Percentiles rank a stretch among this genome's conserved stretches.
These are phyloP conservation scores for Halictus quadricinctus DNA, from an alignment of 2,888 invertebrate species.

Conservation along the genomic window DNA sequence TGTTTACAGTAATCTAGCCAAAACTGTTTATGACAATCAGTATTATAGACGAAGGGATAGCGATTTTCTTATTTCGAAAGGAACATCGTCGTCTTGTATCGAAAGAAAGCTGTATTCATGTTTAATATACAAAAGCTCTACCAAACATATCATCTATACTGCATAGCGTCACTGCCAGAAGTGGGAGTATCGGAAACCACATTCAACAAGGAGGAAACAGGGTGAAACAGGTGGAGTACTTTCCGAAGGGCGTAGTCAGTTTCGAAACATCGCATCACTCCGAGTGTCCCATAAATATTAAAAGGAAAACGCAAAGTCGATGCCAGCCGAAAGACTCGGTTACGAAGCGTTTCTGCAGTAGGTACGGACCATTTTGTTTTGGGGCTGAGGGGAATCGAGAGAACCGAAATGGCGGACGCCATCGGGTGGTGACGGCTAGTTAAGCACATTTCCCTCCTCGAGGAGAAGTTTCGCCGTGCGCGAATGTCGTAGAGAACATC, in stretches of 20 bases:
- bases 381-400: constrained; percentile 34
- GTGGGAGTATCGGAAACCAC: neutral
- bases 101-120: too few relatives aligned
- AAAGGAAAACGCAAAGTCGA: neutral
- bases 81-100: too few relatives aligned
- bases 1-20: too few relatives aligned
- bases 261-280: neutral
- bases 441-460: constrained; percentile 73
- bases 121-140: too few relatives aligned
- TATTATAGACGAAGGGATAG: too few relatives aligned
- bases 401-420: constrained; percentile 54
- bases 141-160: too few relatives aligned
- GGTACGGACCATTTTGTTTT: constrained; percentile 58
- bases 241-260: neutral
- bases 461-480: constrained; percentile 66
- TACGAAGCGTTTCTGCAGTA: neutral
- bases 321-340: neutral
- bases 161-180: too few relatives aligned
- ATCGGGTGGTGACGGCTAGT: constrained; percentile 72
- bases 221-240: neutral
- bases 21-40: too few relatives aligned
- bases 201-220: neutral
- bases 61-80: too few relatives aligned
- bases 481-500: constrained; percentile 77
- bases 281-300: constrained; percentile 21